Evolutionary conservation across 2,888 invertebrate species (phyloP).

Genomic region (Nomada flava): DNA sequence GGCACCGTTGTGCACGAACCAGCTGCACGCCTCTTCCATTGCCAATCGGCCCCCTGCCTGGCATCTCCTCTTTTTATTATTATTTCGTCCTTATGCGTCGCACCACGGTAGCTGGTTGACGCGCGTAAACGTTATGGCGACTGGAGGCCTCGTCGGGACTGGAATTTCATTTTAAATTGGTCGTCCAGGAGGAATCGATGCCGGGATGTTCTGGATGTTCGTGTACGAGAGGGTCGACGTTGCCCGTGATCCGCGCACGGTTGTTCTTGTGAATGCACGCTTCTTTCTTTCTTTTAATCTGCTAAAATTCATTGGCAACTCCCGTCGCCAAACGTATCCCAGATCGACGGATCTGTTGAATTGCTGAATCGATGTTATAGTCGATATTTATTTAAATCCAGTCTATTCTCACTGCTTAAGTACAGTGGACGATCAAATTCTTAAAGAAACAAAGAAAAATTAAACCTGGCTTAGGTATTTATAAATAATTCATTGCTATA

Average conservation of each 20-base stretch:
- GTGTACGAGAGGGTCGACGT: neutral
- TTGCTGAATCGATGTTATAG: too few relatives aligned
- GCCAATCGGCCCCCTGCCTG: neutral
- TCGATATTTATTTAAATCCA: too few relatives aligned
- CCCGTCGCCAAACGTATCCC: too few relatives aligned
- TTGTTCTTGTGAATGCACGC: neutral
- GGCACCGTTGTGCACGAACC: constrained; percentile 19
- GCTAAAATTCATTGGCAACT: too few relatives aligned
- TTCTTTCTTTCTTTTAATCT: too few relatives aligned
- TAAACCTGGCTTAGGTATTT: too few relatives aligned
- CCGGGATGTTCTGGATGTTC: neutral
- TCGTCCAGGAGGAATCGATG: neutral
- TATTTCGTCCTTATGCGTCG: constrained; percentile 4
- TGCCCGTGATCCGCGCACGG: neutral
- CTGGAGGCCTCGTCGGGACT: neutral
- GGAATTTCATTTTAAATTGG: constrained; percentile 8
- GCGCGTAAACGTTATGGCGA: neutral
- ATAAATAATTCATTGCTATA: too few relatives aligned
- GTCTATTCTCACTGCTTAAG: too few relatives aligned
- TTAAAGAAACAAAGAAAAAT: too few relatives aligned
- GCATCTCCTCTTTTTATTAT: constrained; percentile 22
- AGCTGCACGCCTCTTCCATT: constrained; percentile 1
- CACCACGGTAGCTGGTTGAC: constrained; percentile 18
- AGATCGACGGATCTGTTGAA: too few relatives aligned
- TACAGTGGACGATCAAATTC: too few relatives aligned